Conservation (phyloP, 2,797 vertebrate genomes). For the Epinephelus awoara region DNA sequence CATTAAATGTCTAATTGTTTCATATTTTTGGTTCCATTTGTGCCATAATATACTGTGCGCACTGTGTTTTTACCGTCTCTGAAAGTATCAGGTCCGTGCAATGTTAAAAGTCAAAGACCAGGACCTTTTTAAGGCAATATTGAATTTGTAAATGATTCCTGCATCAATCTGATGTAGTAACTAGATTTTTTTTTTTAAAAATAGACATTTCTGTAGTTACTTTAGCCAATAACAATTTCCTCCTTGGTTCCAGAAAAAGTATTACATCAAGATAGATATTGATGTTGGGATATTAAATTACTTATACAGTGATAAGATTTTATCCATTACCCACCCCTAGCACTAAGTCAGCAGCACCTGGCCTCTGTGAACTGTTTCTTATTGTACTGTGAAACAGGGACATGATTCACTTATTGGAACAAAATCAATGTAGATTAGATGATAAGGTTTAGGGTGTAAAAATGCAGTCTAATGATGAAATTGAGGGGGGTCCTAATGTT, state of each 20-base stretch:
- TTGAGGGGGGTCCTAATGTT: background rate
- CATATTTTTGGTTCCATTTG: no score
- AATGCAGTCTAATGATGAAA: background rate
- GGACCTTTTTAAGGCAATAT: background rate
- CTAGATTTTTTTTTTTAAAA: background rate
- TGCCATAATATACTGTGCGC: background rate
- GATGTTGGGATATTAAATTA: background rate
- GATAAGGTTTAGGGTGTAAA: background rate
- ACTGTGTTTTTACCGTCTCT: background rate
- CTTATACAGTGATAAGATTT: background rate
- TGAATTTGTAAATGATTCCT: background rate
- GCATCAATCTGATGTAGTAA: background rate
- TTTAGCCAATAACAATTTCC: background rate
- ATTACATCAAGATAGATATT: background rate
- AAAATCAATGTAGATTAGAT: constrained; percentile 13
- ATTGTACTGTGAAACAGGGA: background rate
- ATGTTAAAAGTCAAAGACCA: background rate
- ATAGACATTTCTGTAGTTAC: background rate
- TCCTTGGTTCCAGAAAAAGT: background rate
- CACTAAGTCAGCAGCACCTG: no score
- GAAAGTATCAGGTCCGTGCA: background rate
- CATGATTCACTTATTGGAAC: background rate
- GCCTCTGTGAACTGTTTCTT: background rate
- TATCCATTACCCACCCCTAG: no score
- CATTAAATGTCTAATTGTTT: no score